Conservation (phyloP, 2,888 invertebrate species). For the Miltochrista miniata region DNA sequence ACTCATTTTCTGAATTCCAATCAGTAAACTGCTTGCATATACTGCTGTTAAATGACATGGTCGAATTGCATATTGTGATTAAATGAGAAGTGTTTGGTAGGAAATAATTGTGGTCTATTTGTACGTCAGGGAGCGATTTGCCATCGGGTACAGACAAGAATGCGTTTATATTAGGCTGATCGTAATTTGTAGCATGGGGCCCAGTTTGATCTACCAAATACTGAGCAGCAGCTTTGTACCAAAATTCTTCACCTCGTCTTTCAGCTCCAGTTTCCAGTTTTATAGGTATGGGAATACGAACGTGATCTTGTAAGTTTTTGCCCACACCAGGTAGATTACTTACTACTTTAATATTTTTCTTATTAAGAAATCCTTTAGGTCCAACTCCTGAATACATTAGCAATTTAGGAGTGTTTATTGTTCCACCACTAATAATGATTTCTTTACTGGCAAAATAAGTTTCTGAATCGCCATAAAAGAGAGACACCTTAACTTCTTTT, state of each 20-base stretch:
- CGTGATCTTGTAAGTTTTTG: slow-evolving; percentile 77
- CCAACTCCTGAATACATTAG: slow-evolving; percentile 73
- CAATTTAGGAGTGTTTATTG: slow-evolving; percentile 65
- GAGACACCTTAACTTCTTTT: slow-evolving; percentile 54
- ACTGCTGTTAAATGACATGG: slow-evolving; percentile 56
- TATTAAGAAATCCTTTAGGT: slow-evolving; percentile 55
- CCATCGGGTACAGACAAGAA: slow-evolving; percentile 62
- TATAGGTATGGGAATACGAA: slow-evolving; percentile 69
- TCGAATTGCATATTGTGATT: slow-evolving; percentile 55
- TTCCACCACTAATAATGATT: slow-evolving; percentile 66
- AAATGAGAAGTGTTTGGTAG: slow-evolving; percentile 65
- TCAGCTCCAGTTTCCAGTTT: slow-evolving; percentile 61
- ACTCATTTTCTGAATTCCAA: slow-evolving; percentile 64
- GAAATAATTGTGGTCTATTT: slow-evolving; percentile 76
- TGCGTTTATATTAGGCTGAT: slow-evolving; percentile 73
- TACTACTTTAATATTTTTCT: slow-evolving; percentile 53
- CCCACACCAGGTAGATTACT: slow-evolving; percentile 63
- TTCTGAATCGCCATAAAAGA: slow-evolving; percentile 48
- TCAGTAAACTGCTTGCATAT: slow-evolving; percentile 66
- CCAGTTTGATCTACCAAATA: slow-evolving; percentile 70
- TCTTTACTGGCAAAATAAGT: slow-evolving; percentile 61
- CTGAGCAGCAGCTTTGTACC: slow-evolving; percentile 64
- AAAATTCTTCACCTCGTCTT: slow-evolving; percentile 54
- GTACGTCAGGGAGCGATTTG: slow-evolving; percentile 65
- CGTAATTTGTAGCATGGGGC: slow-evolving; percentile 68